phyloP scores from a whole-genome alignment of 2,888 invertebrate species.

The Plebejus anna region DNA sequence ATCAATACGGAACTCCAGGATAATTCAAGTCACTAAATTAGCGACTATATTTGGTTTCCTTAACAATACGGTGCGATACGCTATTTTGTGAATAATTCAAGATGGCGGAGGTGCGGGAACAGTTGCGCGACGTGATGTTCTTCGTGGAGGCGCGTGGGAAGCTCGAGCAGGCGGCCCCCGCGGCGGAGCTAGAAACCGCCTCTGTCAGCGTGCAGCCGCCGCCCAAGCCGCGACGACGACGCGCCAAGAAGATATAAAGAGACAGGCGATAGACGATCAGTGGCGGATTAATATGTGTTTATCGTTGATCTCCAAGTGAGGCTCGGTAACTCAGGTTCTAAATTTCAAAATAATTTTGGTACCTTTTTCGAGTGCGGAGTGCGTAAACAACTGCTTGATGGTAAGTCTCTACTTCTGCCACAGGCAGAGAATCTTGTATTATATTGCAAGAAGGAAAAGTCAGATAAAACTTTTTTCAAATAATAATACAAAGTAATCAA shows the following conservation, averaged over 20 bases:
- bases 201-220: conserved; percentile 49
- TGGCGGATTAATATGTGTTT: not conserved
- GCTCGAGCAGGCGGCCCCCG: conserved; percentile 47
- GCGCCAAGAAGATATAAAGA: conserved; percentile 13
- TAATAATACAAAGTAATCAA: not conserved
- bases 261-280: not conserved
- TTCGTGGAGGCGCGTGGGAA: conserved; percentile 90
- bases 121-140: conserved; percentile 98
- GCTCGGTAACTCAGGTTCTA: too few species aligned
- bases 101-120: conserved; percentile 92
- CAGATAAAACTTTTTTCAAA: not conserved
- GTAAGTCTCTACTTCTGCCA: not conserved
- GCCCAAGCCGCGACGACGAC: conserved; percentile 34
- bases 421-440: not conserved
- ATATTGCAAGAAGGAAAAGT: not conserved
- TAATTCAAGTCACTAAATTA: too few species aligned
- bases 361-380: too few species aligned
- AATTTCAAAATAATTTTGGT: too few species aligned
- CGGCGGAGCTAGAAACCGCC: conserved; percentile 53
- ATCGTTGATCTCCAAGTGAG: too few species aligned
- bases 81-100: conserved; percentile 58
- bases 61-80: too few species aligned
- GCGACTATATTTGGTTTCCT: too few species aligned
- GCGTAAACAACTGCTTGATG: too few species aligned
- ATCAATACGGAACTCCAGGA: too few species aligned